Conservation (phyloP, 2,797 vertebrate species). For the Dendrocincla fuliginosa region DNA sequence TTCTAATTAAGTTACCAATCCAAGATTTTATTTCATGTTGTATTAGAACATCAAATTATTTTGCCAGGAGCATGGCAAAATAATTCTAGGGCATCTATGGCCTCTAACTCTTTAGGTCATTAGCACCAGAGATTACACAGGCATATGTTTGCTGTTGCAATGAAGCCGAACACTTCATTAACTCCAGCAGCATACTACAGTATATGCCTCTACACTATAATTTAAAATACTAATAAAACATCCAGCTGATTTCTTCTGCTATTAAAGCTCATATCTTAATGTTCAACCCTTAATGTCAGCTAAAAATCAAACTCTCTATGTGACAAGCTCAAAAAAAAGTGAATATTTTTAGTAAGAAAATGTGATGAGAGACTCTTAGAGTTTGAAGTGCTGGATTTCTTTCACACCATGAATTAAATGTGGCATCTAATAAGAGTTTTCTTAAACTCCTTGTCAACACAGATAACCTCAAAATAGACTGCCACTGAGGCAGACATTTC, state of each 20-base stretch:
- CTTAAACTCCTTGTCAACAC: conserved; percentile 59
- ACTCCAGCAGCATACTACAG: not conserved
- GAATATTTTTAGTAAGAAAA: not conserved
- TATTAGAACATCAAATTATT: conserved; percentile 26
- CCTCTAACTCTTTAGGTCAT: not conserved
- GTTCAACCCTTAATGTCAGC: not conserved
- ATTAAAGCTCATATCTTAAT: not conserved
- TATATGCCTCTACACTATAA: not conserved
- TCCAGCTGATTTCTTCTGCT: not conserved
- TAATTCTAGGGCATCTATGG: not conserved
- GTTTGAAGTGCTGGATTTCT: conserved; percentile 16
- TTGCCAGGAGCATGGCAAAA: conserved; percentile 17
- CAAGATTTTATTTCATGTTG: conserved; percentile 25
- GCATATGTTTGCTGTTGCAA: conserved; percentile 13
- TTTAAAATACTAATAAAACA: not conserved
- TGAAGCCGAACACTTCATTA: not conserved
- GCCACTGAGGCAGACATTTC: not conserved
- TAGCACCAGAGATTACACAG: not conserved
- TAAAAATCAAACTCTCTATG: not conserved
- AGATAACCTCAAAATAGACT: conserved; percentile 33
- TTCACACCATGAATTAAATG: conserved; percentile 10
- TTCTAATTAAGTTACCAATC: conserved; percentile 57
- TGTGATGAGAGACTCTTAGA: not conserved
- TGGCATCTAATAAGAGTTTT: conserved; percentile 41
- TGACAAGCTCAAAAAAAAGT: not conserved